phyloP scores from a whole-genome alignment of 2,888 invertebrate genomes.

The Apodemia duryi region DNA sequence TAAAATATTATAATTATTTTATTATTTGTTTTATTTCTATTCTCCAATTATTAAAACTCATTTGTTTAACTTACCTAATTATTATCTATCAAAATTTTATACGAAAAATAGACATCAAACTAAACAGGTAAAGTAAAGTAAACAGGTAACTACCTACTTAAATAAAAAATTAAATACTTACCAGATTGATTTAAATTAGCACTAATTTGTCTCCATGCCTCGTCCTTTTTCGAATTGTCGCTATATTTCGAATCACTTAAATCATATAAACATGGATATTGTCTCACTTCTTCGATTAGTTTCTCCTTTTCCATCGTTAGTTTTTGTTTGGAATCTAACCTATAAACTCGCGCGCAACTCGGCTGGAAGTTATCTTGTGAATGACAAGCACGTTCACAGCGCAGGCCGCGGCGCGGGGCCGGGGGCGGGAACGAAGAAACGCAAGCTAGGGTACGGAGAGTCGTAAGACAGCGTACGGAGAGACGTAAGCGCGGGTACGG shows the following conservation, averaged over 20 bases:
- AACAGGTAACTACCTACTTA: too few relatives aligned
- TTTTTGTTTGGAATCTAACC: slow-evolving; percentile 17
- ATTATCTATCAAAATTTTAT: slow-evolving; percentile 1
- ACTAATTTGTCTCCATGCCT: slow-evolving; percentile 31
- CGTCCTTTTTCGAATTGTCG: slow-evolving; percentile 30
- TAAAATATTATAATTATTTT: not conserved
- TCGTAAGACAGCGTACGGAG: slow-evolving; percentile 24
- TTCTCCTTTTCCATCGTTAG: slow-evolving; percentile 29
- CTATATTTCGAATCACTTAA: slow-evolving; percentile 28
- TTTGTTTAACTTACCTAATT: too few relatives aligned
- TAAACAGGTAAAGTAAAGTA: too few relatives aligned
- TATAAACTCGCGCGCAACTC: slow-evolving; percentile 10
- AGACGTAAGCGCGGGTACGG: slow-evolving; percentile 27
- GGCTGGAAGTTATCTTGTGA: not conserved
- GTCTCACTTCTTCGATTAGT: slow-evolving; percentile 34
- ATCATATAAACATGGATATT: slow-evolving; percentile 34
- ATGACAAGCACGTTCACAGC: not conserved
- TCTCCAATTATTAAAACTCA: too few relatives aligned
- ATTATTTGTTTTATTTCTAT: too few relatives aligned
- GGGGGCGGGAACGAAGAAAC: not conserved
- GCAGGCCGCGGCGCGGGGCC: not conserved
- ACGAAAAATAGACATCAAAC: slow-evolving; percentile 9
- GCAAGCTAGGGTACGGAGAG: slow-evolving; percentile 23
- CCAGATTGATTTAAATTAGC: slow-evolving; percentile 26
- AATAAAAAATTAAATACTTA: slow-evolving; percentile 15